These are phyloP conservation scores for Brachyptera putata DNA, from an alignment of 2,888 invertebrate species.

Conservation along the genomic window DNA sequence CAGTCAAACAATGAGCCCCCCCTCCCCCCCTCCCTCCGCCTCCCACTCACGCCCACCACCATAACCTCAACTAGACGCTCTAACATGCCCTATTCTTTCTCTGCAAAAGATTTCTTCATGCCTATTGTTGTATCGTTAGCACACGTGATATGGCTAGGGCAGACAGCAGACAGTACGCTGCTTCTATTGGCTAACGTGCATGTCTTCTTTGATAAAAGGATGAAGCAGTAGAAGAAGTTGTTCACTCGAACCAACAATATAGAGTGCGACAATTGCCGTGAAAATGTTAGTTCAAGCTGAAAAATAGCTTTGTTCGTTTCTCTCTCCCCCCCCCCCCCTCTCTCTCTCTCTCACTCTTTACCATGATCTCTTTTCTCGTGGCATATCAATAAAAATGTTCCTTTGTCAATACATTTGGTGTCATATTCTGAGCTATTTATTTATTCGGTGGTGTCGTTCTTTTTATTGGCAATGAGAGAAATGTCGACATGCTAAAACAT, in stretches of 20 bases:
- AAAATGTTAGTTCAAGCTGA: slow-evolving; percentile 6
- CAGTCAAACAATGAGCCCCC: not conserved
- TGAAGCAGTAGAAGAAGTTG: not conserved
- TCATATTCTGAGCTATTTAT: no score
- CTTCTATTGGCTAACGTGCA: slow-evolving; percentile 14
- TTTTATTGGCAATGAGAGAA: no score
- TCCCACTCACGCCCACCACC: no score
- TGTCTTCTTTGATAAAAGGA: slow-evolving; percentile 7
- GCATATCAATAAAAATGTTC: no score
- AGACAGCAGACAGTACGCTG: no score
- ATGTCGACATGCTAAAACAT: no score
- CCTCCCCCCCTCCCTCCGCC: not conserved
- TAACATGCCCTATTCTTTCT: slow-evolving; percentile 5
- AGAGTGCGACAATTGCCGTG: slow-evolving; percentile 12
- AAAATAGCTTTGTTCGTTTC: not conserved
- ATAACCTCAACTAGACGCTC: not conserved
- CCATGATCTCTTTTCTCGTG: no score
- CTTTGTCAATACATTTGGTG: no score
- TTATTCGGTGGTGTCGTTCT: no score
- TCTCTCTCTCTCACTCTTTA: no score
- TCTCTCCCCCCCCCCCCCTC: no score
- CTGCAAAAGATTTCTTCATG: slow-evolving; percentile 5
- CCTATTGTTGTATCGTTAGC: slow-evolving; percentile 20
- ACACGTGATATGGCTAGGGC: slow-evolving; percentile 13
- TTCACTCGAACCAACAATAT: no score